These are phyloP conservation scores for Arrhopalites spinosus DNA, from an alignment of 2,888 invertebrate species.

Conservation along the genomic window DNA sequence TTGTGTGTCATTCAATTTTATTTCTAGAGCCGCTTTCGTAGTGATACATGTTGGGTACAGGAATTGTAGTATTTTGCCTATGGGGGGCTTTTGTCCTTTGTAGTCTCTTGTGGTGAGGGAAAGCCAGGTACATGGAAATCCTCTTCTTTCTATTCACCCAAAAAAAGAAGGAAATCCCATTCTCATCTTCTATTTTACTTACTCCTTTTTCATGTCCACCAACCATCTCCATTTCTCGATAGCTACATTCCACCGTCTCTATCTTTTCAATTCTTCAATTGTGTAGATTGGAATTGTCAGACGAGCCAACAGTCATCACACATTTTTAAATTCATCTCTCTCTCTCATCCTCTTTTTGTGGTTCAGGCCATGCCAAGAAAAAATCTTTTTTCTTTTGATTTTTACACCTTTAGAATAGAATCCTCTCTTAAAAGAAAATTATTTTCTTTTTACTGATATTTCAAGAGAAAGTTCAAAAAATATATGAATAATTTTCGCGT, in stretches of 20 bases:
- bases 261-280: neutral
- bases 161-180: neutral
- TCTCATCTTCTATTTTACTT: neutral
- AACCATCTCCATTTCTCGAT: neutral
- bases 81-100: neutral
- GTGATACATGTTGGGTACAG: neutral
- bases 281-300: no score
- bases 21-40: neutral
- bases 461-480: no score
- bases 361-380: neutral
- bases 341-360: neutral
- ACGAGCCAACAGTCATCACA: no score
- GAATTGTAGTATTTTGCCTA: neutral
- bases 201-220: neutral
- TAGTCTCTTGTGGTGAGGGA: neutral
- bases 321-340: neutral
- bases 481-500: no score
- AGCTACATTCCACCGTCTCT: neutral
- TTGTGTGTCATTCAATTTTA: no score
- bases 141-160: neutral
- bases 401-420: no score
- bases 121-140: neutral
- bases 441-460: no score
- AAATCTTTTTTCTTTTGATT: no score
- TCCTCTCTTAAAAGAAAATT: no score